Evolutionary conservation across 2,113 vertebrate species (phyloP).

Genomic region (Saguinus midas): DNA sequence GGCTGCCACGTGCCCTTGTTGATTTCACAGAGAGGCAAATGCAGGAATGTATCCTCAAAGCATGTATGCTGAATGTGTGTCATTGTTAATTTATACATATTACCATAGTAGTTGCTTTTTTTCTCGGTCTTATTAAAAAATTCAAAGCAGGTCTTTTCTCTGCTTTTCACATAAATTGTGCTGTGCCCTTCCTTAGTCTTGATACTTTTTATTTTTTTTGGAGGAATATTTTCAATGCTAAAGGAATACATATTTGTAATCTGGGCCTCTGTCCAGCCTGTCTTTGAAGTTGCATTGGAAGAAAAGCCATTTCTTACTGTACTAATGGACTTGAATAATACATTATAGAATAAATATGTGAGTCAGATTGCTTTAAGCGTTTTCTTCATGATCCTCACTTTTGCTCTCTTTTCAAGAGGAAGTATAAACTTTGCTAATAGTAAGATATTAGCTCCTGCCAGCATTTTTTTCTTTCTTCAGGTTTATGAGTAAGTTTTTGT

Average conservation of each 20-base stretch:
- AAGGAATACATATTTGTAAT: neutral
- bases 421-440: neutral
- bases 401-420: conserved; percentile 15
- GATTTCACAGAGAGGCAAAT: fast-evolving
- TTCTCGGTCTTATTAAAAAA: neutral
- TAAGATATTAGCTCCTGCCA: neutral
- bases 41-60: fast-evolving
- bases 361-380: neutral
- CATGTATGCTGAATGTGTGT: fast-evolving
- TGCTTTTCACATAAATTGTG: neutral
- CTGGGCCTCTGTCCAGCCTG: neutral
- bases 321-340: neutral
- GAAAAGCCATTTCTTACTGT: neutral
- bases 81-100: neutral
- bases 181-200: too few species aligned
- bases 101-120: too few species aligned
- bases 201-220: neutral
- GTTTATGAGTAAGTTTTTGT: conserved; percentile 25
- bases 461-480: neutral
- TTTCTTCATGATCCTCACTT: neutral
- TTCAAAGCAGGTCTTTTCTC: neutral
- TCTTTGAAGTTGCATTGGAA: neutral
- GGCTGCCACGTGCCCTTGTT: fast-evolving
- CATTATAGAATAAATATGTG: neutral
- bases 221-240: neutral